Percentiles rank a stretch among this genome's conserved stretches.
These are phyloP conservation scores for Poecilia wingei DNA, from an alignment of 2,797 vertebrate genomes.

Conservation along the genomic window DNA sequence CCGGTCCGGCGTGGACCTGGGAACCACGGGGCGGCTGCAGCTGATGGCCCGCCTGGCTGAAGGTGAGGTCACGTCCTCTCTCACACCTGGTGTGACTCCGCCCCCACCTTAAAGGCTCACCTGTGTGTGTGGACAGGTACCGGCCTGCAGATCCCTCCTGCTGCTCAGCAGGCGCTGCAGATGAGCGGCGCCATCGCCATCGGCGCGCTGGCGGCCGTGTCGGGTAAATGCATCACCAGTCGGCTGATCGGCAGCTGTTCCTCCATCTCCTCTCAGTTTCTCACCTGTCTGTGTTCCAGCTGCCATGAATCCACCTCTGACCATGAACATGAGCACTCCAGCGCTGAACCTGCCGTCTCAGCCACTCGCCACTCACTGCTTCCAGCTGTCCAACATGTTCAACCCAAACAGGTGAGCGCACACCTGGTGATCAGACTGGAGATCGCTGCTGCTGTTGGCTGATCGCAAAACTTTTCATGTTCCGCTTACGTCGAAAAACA, in stretches of 20 bases:
- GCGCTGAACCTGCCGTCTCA: conserved; percentile 83
- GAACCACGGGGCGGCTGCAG: conserved; percentile 93
- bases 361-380: conserved; percentile 94
- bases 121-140: conserved; percentile 82
- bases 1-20: conserved; percentile 92
- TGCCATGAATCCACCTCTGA: conserved; percentile 77
- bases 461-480: too few species aligned
- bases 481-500: too few species aligned
- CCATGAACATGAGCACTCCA: conserved; percentile 64
- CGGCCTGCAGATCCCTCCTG: conserved; percentile 93
- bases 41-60: conserved; percentile 96
- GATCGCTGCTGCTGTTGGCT: not conserved
- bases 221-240: conserved; percentile 30
- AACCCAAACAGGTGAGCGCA: conserved; percentile 76
- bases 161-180: conserved; percentile 94
- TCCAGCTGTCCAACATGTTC: conserved; percentile 98
- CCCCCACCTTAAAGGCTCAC: not conserved
- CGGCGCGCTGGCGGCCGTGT: conserved; percentile 90
- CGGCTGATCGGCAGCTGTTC: not conserved
- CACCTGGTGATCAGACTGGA: conserved; percentile 2
- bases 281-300: conserved; percentile 63
- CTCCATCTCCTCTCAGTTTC: not conserved
- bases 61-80: conserved; percentile 65
- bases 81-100: not conserved
- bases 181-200: conserved; percentile 95